A percentile compares a stretch with the other conserved stretches of the same genome.
These are phyloP conservation scores for Sinelater perroti DNA, from an alignment of 2,888 invertebrate species.

Conservation along the genomic window DNA sequence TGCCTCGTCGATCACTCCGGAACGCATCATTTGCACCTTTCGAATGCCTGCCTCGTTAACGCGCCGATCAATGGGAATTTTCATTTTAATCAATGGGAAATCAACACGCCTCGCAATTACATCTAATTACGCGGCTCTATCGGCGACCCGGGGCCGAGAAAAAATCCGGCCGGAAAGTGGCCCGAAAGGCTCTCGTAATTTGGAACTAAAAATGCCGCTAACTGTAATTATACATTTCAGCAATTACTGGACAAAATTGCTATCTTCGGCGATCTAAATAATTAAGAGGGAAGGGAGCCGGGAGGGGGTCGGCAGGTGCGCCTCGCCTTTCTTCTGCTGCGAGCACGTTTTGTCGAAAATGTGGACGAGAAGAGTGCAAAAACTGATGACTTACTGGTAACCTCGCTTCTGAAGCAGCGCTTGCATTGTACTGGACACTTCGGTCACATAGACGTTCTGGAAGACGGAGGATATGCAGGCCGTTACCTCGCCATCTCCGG, in stretches of 20 bases:
- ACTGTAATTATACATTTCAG: no score
- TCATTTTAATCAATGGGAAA: no score
- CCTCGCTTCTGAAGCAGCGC: conserved; percentile 78
- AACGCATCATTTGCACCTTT: conserved; percentile 20
- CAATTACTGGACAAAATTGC: no score
- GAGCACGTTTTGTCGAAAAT: background rate
- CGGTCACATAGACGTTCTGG: conserved; percentile 83
- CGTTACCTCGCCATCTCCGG: conserved; percentile 96
- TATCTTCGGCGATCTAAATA: no score
- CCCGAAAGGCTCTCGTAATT: no score
- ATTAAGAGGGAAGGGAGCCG: no score
- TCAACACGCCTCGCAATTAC: background rate
- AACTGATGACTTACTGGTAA: conserved; percentile 81
- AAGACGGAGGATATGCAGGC: conserved; percentile 79
- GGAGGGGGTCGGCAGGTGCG: no score
- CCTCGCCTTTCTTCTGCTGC: background rate
- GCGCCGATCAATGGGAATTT: background rate
- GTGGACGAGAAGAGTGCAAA: no score
- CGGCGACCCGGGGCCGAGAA: no score
- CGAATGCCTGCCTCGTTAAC: background rate
- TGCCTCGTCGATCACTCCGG: conserved; percentile 23
- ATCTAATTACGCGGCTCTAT: background rate
- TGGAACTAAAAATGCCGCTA: no score
- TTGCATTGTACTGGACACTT: conserved; percentile 90
- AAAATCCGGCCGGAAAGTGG: no score